Percentiles rank a stretch among this genome's conserved stretches.
Evolutionary conservation across 2,888 invertebrate genomes (phyloP).

Genomic region (Peribatodes rhomboidaria): DNA sequence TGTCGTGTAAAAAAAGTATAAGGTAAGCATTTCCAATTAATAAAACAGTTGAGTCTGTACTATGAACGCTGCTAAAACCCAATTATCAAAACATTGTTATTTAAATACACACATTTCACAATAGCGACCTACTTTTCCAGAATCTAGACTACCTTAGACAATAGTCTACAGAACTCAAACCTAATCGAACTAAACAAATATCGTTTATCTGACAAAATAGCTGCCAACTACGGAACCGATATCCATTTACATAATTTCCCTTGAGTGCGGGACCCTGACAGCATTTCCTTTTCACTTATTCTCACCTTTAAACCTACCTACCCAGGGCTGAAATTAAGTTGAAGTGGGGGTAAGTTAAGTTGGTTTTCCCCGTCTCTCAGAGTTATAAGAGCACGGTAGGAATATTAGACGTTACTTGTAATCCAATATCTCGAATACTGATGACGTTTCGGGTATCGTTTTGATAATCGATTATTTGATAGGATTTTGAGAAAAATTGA

Average conservation of each 20-base stretch:
- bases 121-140: conserved; percentile 17
- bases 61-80: neutral
- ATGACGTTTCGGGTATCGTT: conserved; percentile 52
- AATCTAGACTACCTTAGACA: conserved; percentile 22
- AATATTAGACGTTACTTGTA: conserved; percentile 62
- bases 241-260: conserved; percentile 71
- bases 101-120: conserved; percentile 3
- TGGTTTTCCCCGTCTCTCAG: conserved; percentile 17
- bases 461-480: conserved; percentile 42
- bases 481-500: conserved; percentile 12
- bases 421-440: conserved; percentile 52
- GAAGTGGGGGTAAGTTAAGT: conserved; percentile 4
- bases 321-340: conserved; percentile 3
- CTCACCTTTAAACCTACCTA: neutral
- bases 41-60: too few species aligned
- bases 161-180: conserved; percentile 38
- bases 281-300: neutral
- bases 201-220: conserved; percentile 68
- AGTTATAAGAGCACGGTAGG: conserved; percentile 55
- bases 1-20: too few species aligned
- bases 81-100: conserved; percentile 3
- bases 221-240: conserved; percentile 63
- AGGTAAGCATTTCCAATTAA: too few species aligned
- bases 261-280: conserved; percentile 51
- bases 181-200: conserved; percentile 64